Evolutionary conservation across 2,113 vertebrate species (phyloP), one percentile per base, ranked within the genome.

Genomic region (Crotalus horridus): DNA sequence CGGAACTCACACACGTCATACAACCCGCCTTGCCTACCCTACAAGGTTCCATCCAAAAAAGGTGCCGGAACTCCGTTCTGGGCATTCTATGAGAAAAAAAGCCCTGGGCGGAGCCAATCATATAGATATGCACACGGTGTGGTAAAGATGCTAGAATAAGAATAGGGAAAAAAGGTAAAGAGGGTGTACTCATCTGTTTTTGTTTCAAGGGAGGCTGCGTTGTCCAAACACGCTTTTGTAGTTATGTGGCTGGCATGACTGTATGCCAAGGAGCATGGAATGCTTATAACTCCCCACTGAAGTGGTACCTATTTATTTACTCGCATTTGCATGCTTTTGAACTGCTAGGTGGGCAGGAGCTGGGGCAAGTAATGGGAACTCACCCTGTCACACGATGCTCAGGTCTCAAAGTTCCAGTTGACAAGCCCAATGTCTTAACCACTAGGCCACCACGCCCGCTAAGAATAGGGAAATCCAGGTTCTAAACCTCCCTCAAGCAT

Each of bases 311-410:
- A n/a, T 69, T n/a, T 69, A 69, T 69, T 12, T 69, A n/a, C 4
- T n/a, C 1, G 0, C 26, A n/a, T 69, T 69, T 69, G 11, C 29
- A 69, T 69, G 11, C 26, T 69, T 69, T 69, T 29, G n/a, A 69
- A 69, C 29, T n/a, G 61, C 12, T 69, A 69, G 11, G 4, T 69
- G 12, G 26, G 61, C 12, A 69, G 61, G 61, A 64, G 26, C 26
- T 64, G 26, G 61, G 61, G 26, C 26, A 64, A 64, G 1, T 69
- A n/a, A 69, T 69, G 61, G 29, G 61, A 69, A 12, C 29, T 69
- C 11, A n/a, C 1, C 29, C 61, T 0, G 0, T 69, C 0, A 29
- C 11, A 69, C 4, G 0, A 3, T 64, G 26, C 11, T 64, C 61
- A 64, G 61, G 61, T 69, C 29, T 69, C 29, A 69, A 69, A 69